Percentiles rank a stretch among this genome's conserved stretches.
Evolutionary conservation across 2,888 invertebrate genomes (phyloP).

Genomic region (Eupithecia abbreviata): DNA sequence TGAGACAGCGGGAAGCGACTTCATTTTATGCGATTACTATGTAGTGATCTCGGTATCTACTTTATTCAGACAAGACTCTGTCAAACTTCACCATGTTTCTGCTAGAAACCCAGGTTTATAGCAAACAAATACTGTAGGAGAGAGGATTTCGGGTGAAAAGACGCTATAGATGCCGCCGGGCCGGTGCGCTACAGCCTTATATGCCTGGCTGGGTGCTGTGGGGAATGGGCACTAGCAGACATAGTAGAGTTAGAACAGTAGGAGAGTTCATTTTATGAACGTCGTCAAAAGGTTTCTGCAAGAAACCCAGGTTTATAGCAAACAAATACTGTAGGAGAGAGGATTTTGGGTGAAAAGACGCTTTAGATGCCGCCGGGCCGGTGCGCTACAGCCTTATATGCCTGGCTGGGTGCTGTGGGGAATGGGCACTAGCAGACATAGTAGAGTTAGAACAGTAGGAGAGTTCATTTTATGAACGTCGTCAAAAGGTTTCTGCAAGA

Average conservation of each 20-base stretch:
- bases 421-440: constrained; percentile 25
- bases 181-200: not conserved
- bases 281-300: not conserved
- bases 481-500: too few species aligned
- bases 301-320: not conserved
- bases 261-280: not conserved
- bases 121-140: not conserved
- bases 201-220: not conserved
- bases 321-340: not conserved
- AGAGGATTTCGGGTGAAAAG: constrained; percentile 1
- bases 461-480: too few species aligned
- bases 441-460: constrained; percentile 16
- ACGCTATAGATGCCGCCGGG: not conserved
- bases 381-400: not conserved
- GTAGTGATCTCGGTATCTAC: too few species aligned
- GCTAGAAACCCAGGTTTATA: not conserved
- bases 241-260: constrained; percentile 20
- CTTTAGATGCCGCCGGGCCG: too few species aligned
- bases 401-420: not conserved
- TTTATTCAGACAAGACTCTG: not conserved
- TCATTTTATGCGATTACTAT: too few species aligned
- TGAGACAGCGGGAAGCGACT: too few species aligned
- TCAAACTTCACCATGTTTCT: not conserved
- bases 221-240: constrained; percentile 22
- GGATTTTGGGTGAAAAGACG: not conserved